phyloP scores from a whole-genome alignment of 1,140 invertebrate genomes.

The Lepidostoma basale region DNA sequence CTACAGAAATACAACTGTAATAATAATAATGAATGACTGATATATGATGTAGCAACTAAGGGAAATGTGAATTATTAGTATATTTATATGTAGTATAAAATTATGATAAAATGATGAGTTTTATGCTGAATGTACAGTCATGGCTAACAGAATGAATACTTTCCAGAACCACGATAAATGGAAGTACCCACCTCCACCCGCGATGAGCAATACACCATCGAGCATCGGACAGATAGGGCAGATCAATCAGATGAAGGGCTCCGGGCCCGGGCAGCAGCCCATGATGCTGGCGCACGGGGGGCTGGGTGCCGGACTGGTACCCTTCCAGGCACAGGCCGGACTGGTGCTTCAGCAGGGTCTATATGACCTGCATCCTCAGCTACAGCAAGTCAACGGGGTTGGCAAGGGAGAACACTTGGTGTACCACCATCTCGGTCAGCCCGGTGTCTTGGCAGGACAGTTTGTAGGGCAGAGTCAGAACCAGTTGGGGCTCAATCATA shows the following conservation, averaged over 20 bases:
- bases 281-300: conserved; percentile 31
- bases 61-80: too few species aligned
- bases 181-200: conserved; percentile 64
- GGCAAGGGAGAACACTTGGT: conserved; percentile 68
- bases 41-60: too few species aligned
- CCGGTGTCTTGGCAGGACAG: conserved; percentile 68
- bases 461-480: conserved; percentile 67
- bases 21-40: too few species aligned
- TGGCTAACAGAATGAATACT: too few species aligned
- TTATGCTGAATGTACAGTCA: too few species aligned
- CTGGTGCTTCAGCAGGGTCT: conserved; percentile 58
- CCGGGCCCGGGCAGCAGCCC: conserved; percentile 63
- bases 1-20: too few species aligned
- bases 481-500: conserved; percentile 63
- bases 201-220: conserved; percentile 54
- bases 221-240: conserved; percentile 53
- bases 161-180: conserved; percentile 76
- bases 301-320: not conserved
- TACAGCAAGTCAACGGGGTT: conserved; percentile 64
- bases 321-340: conserved; percentile 25
- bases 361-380: conserved; percentile 63
- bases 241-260: conserved; percentile 54
- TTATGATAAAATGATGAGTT: too few species aligned
- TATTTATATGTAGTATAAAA: too few species aligned
- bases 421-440: conserved; percentile 70